Conservation (phyloP, 1,140 invertebrate species). For the Calliopsis andreniformis region DNA sequence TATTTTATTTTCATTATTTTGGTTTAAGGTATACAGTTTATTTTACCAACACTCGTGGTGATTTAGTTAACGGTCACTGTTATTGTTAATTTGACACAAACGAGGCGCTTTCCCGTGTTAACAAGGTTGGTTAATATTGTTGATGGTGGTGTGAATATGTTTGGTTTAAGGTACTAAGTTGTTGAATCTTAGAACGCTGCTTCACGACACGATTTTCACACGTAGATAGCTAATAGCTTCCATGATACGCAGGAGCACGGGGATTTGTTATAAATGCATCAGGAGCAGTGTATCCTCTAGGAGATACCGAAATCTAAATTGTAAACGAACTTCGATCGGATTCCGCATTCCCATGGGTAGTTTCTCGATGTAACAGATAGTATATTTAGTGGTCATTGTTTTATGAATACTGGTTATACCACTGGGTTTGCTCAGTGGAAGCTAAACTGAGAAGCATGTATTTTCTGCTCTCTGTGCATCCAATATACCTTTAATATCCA, state of each 20-base stretch:
- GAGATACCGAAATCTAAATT: slow-evolving; percentile 38
- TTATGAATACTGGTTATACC: slow-evolving; percentile 15
- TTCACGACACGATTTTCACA: not conserved
- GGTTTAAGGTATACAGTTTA: not conserved
- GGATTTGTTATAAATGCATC: slow-evolving; percentile 24
- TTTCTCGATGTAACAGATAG: slow-evolving; percentile 16
- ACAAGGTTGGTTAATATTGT: no score
- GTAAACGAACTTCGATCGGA: slow-evolving; percentile 35
- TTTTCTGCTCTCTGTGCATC: not conserved
- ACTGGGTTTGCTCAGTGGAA: no score
- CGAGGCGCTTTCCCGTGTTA: no score
- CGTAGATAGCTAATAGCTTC: not conserved
- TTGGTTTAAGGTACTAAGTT: no score
- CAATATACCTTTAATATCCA: no score
- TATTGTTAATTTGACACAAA: no score
- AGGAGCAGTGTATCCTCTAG: not conserved
- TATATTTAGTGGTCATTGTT: slow-evolving; percentile 27
- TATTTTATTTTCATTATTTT: not conserved
- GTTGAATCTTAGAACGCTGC: no score
- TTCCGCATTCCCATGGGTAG: not conserved
- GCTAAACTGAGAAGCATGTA: not conserved
- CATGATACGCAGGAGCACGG: not conserved
- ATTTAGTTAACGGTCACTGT: no score
- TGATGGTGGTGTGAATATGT: no score
- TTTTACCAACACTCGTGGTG: no score